These are phyloP conservation scores for Zosterops borbonicus DNA, from an alignment of 2,113 vertebrate genomes.

Conservation along the genomic window DNA sequence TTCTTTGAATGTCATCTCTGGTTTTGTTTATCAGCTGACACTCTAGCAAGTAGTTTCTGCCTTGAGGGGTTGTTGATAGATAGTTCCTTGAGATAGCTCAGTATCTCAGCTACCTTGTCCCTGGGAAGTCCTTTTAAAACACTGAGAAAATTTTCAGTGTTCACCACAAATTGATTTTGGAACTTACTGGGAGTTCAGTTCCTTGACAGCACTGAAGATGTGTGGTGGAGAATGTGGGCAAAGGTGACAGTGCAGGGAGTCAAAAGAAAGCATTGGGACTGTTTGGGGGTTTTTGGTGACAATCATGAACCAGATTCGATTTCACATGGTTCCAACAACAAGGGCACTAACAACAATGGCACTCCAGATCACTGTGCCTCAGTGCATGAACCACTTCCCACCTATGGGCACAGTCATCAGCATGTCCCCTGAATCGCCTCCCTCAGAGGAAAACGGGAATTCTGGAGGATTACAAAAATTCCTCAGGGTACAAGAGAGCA, in stretches of 20 bases:
- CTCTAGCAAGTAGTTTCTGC: not conserved
- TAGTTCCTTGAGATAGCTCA: not conserved
- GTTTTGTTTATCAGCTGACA: not conserved
- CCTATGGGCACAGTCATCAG: not conserved
- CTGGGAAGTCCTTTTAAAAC: not conserved
- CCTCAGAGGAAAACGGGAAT: not conserved
- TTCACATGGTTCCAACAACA: not conserved
- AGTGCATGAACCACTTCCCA: not conserved
- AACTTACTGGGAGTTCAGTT: not conserved
- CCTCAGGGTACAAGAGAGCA: not conserved
- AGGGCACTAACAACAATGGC: not conserved
- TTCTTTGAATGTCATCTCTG: not conserved
- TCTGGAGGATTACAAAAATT: not conserved
- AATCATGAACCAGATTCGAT: not conserved
- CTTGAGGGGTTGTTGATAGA: not conserved
- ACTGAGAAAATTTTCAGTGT: not conserved
- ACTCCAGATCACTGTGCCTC: not conserved
- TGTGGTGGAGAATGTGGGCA: not conserved
- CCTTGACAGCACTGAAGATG: not conserved
- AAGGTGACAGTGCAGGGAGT: not conserved
- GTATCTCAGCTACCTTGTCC: not conserved
- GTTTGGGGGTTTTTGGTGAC: rapidly evolving
- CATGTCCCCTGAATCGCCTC: not conserved
- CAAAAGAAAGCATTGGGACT: not conserved
- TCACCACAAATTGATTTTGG: not conserved